Evolutionary conservation across 2,113 vertebrate species (phyloP), one percentile per base, ranked within the genome.

Genomic region (Apeltes quadracus): DNA sequence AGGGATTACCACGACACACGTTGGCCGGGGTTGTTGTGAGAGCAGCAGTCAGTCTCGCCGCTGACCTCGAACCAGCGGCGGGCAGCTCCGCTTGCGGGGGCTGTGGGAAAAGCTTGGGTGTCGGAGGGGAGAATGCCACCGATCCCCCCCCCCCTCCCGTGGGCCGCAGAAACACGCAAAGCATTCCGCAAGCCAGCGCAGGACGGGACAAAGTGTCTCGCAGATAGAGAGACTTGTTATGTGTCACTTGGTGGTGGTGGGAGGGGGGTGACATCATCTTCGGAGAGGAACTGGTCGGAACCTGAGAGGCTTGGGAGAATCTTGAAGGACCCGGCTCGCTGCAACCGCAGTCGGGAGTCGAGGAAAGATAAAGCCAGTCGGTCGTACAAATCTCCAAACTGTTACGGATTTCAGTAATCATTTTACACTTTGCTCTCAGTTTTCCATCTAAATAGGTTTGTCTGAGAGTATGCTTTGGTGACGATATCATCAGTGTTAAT

Each of bases 71-170:
- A 88, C 66, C 83, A 76, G 22, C 46, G 79, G 71, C 61, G 59
- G 76, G 78, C 67, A 54, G 71, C 82, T 64, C 82, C n/a, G 41
- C 72, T 72, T n/a, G 64, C 6, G 80, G 84, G 86, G 88, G 88
- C 88, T 89, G 82, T 93, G 93, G 94, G 93, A 94, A 93, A 95
- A 93, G 94, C 93, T 92, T 91, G 87, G 88, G 86, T 81, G 83
- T 95, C 94, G 91, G 94, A 95, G 94, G 94, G 93, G 93, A 92
- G 84, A 95, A 96, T 97, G 94, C 92, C 90, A 92, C 92, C 92
- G 91, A 94, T 94, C 93, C 87, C 90, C 89, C 75, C 76, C 89
- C 93, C 87, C 90, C 89, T 74, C 76, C 89, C 83, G 97, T 97
- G 94, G 96, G 96, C 89, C 84, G 93, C 69, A 82, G 62, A 90